These are phyloP conservation scores for Alexandromys oeconomus DNA, from an alignment of 2,797 vertebrate species.

Conservation along the genomic window DNA sequence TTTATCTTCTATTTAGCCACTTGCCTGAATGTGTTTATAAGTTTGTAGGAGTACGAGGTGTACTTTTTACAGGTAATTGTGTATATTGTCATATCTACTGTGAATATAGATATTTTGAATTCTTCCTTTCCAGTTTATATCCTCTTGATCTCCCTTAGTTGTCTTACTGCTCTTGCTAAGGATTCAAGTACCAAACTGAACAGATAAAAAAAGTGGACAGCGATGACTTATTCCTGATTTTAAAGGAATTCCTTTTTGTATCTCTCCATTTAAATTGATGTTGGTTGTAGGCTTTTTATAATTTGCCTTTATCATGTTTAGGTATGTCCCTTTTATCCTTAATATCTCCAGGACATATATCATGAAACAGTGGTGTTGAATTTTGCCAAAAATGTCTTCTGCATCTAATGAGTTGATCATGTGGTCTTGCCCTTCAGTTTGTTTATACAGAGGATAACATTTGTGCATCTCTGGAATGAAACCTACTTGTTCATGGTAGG, in stretches of 20 bases:
- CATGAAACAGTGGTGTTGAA: not conserved
- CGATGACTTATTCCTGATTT: not conserved
- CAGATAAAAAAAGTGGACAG: not conserved
- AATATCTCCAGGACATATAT: not conserved
- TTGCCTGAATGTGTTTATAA: not conserved
- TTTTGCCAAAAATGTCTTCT: not conserved
- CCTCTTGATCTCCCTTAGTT: not conserved
- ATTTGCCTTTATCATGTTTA: not conserved
- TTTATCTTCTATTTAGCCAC: too few species aligned
- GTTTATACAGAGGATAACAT: not conserved
- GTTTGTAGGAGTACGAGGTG: not conserved
- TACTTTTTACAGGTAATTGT: not conserved
- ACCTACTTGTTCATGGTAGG: not conserved
- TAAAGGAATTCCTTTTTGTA: not conserved
- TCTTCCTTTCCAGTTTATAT: not conserved
- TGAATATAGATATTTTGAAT: not conserved
- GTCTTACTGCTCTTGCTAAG: not conserved
- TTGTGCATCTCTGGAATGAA: not conserved
- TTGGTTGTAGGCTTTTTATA: not conserved
- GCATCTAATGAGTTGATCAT: not conserved
- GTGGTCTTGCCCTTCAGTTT: not conserved
- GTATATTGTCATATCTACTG: not conserved
- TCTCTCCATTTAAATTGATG: not conserved
- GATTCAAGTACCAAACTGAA: too few species aligned
- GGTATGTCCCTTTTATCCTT: not conserved